Conservation (phyloP, 2,888 invertebrate genomes). For the Latrodectus hesperus region DNA sequence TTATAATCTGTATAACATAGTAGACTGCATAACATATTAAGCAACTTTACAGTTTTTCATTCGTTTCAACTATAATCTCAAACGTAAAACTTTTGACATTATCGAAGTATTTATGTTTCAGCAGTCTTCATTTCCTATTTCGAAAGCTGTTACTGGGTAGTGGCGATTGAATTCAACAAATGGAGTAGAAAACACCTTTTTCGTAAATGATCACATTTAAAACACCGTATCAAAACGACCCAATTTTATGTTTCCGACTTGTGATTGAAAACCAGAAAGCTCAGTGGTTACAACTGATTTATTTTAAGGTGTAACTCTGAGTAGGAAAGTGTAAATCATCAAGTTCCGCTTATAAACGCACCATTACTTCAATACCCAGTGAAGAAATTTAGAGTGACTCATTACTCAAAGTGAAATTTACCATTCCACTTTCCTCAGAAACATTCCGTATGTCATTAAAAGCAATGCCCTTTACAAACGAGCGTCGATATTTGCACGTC, state of each 20-base stretch:
- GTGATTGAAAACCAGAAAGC: too few species aligned
- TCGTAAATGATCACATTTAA: neutral
- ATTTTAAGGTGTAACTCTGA: neutral
- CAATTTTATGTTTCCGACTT: neutral
- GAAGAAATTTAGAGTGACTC: neutral
- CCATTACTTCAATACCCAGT: neutral
- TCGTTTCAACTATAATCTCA: too few species aligned
- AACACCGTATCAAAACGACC: constrained; percentile 1
- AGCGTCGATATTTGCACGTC: neutral
- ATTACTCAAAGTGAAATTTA: neutral
- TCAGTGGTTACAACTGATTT: too few species aligned
- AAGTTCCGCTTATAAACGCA: constrained; percentile 1
- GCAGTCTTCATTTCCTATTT: too few species aligned
- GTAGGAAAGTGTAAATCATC: neutral
- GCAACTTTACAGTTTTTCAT: too few species aligned
- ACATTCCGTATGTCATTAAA: neutral
- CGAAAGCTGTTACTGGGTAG: too few species aligned
- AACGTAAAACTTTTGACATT: too few species aligned
- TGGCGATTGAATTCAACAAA: neutral
- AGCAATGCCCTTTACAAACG: neutral
- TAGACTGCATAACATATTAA: too few species aligned
- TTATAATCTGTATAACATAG: too few species aligned
- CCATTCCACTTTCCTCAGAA: neutral
- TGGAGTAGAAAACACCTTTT: neutral
- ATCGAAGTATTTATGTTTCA: too few species aligned